Evolutionary conservation across 2,113 vertebrate genomes (phyloP).

Genomic region (Phalacrocorax carbo): DNA sequence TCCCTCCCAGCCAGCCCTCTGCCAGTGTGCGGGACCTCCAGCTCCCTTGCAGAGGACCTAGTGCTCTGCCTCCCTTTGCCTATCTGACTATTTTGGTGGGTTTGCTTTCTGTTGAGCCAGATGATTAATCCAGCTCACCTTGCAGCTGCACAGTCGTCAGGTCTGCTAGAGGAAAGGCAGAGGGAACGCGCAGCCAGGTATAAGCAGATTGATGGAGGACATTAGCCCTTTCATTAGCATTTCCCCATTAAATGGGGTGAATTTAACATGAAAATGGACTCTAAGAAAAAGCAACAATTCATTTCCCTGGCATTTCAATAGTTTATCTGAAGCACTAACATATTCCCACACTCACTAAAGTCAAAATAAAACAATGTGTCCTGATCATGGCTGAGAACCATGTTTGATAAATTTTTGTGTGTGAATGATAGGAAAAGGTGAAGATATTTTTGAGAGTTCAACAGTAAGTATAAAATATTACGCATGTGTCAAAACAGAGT

Average conservation of each 20-base stretch:
- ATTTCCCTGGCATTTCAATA: background rate
- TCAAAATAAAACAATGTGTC: background rate
- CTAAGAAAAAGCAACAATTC: background rate
- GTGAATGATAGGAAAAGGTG: background rate
- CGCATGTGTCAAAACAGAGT: background rate
- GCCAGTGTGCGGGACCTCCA: background rate
- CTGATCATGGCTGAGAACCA: background rate
- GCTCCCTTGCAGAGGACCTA: background rate
- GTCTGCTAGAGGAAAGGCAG: background rate
- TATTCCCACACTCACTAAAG: background rate
- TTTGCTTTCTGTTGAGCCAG: background rate
- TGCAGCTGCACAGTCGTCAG: background rate
- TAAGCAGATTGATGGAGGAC: background rate
- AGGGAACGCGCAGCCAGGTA: background rate
- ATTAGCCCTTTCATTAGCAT: background rate
- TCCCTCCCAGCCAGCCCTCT: background rate
- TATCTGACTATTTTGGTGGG: rapidly evolving
- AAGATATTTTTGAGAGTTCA: background rate
- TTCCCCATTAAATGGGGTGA: background rate
- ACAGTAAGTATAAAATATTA: slow-evolving; percentile 13
- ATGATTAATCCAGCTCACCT: background rate
- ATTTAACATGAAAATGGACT: background rate
- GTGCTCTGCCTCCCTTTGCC: background rate
- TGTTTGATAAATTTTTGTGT: background rate
- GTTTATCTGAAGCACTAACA: background rate